phyloP scores from a whole-genome alignment of 2,888 invertebrate genomes.

The Tryphoninae sp. region DNA sequence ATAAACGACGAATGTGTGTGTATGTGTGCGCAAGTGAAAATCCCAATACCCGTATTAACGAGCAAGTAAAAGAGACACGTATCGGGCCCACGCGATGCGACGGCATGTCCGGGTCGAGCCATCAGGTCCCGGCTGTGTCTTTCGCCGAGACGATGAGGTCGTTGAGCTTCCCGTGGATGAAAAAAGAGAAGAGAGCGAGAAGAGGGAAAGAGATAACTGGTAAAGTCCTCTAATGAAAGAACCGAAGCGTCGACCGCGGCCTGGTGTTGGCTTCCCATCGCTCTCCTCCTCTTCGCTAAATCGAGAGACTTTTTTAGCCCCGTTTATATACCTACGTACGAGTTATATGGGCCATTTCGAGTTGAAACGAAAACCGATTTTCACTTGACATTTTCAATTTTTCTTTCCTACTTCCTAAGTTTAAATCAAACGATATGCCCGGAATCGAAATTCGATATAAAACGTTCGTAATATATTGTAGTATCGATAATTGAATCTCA shows the following conservation, averaged over 20 bases:
- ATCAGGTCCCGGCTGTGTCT: slow-evolving; percentile 44
- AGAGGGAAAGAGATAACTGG: slow-evolving; percentile 26
- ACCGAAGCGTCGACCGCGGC: slow-evolving; percentile 25
- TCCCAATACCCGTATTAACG: slow-evolving; percentile 33
- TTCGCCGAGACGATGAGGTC: slow-evolving; percentile 56
- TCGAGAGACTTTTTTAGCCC: slow-evolving; percentile 24
- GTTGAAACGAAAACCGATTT: neutral
- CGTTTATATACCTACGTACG: neutral
- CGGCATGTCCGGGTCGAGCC: slow-evolving; percentile 47
- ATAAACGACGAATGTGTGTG: neutral
- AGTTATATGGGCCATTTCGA: neutral
- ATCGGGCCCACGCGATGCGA: slow-evolving; percentile 15
- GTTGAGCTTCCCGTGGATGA: slow-evolving; percentile 51
- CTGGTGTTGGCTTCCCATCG: slow-evolving; percentile 46
- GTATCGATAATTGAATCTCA: neutral
- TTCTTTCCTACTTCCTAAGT: neutral
- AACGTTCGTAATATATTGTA: neutral
- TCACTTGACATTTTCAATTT: neutral
- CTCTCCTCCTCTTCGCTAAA: slow-evolving; percentile 21
- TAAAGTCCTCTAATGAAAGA: slow-evolving; percentile 42
- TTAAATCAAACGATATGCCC: no score
- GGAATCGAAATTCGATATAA: neutral
- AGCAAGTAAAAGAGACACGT: slow-evolving; percentile 19
- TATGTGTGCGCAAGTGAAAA: slow-evolving; percentile 21
- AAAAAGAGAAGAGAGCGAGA: slow-evolving; percentile 13